Evolutionary conservation across 2,888 invertebrate genomes (phyloP).

Genomic region (Uloborus plumipes): DNA sequence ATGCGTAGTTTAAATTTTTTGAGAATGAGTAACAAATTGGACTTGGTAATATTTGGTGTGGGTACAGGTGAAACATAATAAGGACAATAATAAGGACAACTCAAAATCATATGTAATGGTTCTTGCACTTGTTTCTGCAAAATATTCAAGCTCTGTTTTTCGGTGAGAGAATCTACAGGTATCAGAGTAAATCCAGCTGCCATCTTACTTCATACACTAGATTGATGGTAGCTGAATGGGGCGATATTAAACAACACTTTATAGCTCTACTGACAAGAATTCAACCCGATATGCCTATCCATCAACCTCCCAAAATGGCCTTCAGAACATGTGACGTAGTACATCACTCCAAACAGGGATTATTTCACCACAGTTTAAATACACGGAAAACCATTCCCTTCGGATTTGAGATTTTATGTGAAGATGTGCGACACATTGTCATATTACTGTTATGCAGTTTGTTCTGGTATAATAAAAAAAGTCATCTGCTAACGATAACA

Average conservation of each 20-base stretch:
- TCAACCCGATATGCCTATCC: slow-evolving; percentile 38
- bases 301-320: slow-evolving; percentile 32
- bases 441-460: too few species aligned
- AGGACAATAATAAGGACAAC: too few species aligned
- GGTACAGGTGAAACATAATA: too few species aligned
- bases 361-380: slow-evolving; percentile 38
- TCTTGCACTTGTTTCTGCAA: too few species aligned
- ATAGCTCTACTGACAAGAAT: slow-evolving; percentile 46
- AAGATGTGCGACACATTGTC: too few species aligned
- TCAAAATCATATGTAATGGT: too few species aligned
- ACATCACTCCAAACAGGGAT: slow-evolving; percentile 36
- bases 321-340: slow-evolving; percentile 39
- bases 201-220: slow-evolving; percentile 26
- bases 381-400: neutral
- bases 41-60: too few species aligned
- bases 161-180: slow-evolving; percentile 5
- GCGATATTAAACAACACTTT: slow-evolving; percentile 14
- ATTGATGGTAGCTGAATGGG: slow-evolving; percentile 17
- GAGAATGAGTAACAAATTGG: too few species aligned
- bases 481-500: too few species aligned
- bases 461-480: too few species aligned
- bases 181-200: neutral
- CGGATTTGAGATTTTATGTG: too few species aligned
- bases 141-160: slow-evolving; percentile 11
- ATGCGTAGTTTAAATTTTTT: too few species aligned